Conservation (phyloP, 2,797 vertebrate genomes). For the Danio jaintianensis region DNA sequence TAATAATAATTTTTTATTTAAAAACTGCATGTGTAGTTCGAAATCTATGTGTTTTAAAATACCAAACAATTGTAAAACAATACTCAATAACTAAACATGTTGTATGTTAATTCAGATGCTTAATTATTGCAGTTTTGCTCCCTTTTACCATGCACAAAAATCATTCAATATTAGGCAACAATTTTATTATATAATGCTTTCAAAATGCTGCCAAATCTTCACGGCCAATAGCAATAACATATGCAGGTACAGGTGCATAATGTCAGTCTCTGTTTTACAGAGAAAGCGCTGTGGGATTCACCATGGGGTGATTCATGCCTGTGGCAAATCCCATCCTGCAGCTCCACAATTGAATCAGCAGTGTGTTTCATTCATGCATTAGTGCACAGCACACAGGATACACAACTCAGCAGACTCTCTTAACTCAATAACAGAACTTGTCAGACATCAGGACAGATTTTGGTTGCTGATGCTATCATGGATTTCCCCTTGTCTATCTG, state of each 20-base stretch:
- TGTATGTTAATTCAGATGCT: not conserved
- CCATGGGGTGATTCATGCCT: slow-evolving; percentile 28
- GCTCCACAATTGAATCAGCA: slow-evolving; percentile 51
- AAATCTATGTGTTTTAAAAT: no score
- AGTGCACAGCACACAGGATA: slow-evolving; percentile 49
- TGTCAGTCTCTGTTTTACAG: not conserved
- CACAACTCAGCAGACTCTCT: slow-evolving; percentile 41
- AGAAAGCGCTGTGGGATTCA: not conserved
- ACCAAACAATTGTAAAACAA: no score
- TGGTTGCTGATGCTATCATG: slow-evolving; percentile 49
- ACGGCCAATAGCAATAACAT: not conserved
- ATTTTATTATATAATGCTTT: not conserved
- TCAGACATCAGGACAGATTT: slow-evolving; percentile 49
- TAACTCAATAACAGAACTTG: slow-evolving; percentile 59
- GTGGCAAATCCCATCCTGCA: slow-evolving; percentile 31
- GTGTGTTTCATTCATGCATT: slow-evolving; percentile 55
- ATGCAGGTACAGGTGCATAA: not conserved
- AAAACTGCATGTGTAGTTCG: no score
- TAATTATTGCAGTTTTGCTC: not conserved
- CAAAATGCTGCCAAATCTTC: not conserved
- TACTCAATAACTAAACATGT: not conserved
- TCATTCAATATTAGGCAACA: not conserved
- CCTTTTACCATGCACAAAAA: not conserved
- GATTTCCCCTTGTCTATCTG: slow-evolving; percentile 46
- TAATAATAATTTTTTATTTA: no score